Evolutionary conservation across 1,140 invertebrate species (phyloP).

Genomic region (Penaeus indicus): DNA sequence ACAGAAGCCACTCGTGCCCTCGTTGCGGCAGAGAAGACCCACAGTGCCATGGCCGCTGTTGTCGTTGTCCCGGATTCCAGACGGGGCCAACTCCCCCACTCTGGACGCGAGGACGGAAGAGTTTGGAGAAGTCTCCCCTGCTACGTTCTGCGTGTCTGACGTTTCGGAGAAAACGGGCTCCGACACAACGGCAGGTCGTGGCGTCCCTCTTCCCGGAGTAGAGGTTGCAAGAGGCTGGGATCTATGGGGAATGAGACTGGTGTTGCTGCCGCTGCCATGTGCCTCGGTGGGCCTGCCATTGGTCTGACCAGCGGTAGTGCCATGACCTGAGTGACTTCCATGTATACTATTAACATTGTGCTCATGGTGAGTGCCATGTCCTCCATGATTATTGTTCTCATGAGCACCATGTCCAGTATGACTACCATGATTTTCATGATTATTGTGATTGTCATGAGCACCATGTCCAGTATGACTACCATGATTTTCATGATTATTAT

Average conservation of each 20-base stretch:
- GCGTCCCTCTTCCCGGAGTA: no score
- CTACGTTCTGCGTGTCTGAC: no score
- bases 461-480: neutral
- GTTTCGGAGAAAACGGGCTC: no score
- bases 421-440: neutral
- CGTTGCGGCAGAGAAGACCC: neutral
- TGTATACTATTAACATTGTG: neutral
- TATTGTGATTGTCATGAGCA: neutral
- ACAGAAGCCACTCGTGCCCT: neutral
- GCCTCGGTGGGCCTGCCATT: no score
- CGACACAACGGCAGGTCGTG: no score
- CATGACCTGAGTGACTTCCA: neutral
- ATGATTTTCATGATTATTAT: neutral
- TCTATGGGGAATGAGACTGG: no score
- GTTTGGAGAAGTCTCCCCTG: no score
- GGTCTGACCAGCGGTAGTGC: neutral
- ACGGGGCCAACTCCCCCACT: neutral
- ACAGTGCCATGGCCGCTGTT: neutral
- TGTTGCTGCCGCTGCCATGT: no score
- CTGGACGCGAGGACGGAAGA: neutral
- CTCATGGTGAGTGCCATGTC: neutral
- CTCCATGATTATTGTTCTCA: neutral
- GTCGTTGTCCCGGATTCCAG: slow-evolving; percentile 19
- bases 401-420: neutral
- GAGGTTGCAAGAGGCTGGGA: no score